Evolutionary conservation across 1,140 invertebrate genomes (phyloP).

Genomic region (Drosophila orosa): DNA sequence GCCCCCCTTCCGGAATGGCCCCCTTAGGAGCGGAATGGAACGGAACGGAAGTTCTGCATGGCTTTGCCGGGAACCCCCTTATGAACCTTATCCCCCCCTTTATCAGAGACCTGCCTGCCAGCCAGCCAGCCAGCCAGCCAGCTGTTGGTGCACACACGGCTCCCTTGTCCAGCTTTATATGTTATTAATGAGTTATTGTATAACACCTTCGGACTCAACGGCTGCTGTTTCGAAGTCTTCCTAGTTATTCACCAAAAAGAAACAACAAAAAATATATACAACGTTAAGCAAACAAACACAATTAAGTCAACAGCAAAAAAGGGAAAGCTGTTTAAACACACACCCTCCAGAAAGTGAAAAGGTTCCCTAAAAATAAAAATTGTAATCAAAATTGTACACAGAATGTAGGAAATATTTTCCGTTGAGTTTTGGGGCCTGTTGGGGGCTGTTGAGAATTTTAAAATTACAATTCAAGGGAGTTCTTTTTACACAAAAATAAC

Average conservation of each 20-base stretch:
- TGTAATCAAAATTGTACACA: slow-evolving; percentile 28
- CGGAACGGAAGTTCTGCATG: slow-evolving; percentile 59
- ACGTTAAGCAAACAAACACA: slow-evolving; percentile 19
- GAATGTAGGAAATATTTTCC: slow-evolving; percentile 12
- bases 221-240: slow-evolving; percentile 40
- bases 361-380: slow-evolving; percentile 19
- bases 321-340: slow-evolving; percentile 47
- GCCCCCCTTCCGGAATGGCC: slow-evolving; percentile 10
- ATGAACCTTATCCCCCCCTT: neutral
- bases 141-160: slow-evolving; percentile 7
- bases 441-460: neutral
- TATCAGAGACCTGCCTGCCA: slow-evolving; percentile 23
- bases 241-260: slow-evolving; percentile 33
- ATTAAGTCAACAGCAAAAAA: slow-evolving; percentile 13
- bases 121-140: slow-evolving; percentile 32
- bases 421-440: neutral
- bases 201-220: slow-evolving; percentile 37
- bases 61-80: slow-evolving; percentile 23
- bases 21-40: slow-evolving; percentile 10
- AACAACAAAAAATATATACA: slow-evolving; percentile 5
- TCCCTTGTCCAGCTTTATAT: slow-evolving; percentile 16
- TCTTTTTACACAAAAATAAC: neutral
- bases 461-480: neutral
- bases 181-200: slow-evolving; percentile 49
- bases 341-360: slow-evolving; percentile 34